Percentiles rank a stretch among this genome's conserved stretches.
phyloP scores from a whole-genome alignment of 2,888 invertebrate species.

The Aphidius colemani region DNA sequence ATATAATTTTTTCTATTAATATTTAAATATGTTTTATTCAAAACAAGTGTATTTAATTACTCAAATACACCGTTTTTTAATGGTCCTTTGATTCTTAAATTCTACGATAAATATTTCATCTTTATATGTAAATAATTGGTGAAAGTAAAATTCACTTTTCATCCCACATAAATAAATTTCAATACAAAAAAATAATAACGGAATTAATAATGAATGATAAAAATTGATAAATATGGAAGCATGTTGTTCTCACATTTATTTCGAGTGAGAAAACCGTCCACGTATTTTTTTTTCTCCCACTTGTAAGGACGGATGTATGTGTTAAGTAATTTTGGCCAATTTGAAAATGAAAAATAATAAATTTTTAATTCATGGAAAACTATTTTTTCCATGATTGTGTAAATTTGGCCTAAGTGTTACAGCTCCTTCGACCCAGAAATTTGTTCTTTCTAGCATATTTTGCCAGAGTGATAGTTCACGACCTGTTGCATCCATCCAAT shows the following conservation, averaged over 20 bases:
- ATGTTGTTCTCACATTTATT: conserved; percentile 45
- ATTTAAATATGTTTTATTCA: no score
- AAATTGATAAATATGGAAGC: conserved; percentile 35
- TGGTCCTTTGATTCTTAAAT: no score
- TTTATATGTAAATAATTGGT: no score
- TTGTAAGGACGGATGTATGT: conserved; percentile 21
- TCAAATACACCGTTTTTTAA: no score
- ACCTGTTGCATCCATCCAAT: conserved; percentile 95
- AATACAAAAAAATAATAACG: no score
- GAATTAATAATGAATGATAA: neutral
- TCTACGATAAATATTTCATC: no score
- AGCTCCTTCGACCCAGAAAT: conserved; percentile 97
- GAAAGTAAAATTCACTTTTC: no score
- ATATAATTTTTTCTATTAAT: no score
- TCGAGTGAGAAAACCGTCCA: conserved; percentile 51
- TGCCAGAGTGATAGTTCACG: conserved; percentile 92
- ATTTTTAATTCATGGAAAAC: conserved; percentile 34
- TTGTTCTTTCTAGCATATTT: conserved; percentile 90
- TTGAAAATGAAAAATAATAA: conserved; percentile 24
- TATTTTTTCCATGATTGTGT: conserved; percentile 62
- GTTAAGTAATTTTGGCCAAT: conserved; percentile 37
- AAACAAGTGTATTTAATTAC: no score
- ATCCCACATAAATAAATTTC: no score
- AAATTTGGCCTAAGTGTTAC: conserved; percentile 82
- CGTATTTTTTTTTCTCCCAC: conserved; percentile 9